Evolutionary conservation across 1,140 invertebrate genomes (phyloP), one percentile per base, ranked within the genome.

Genomic region (Bombyx mori): DNA sequence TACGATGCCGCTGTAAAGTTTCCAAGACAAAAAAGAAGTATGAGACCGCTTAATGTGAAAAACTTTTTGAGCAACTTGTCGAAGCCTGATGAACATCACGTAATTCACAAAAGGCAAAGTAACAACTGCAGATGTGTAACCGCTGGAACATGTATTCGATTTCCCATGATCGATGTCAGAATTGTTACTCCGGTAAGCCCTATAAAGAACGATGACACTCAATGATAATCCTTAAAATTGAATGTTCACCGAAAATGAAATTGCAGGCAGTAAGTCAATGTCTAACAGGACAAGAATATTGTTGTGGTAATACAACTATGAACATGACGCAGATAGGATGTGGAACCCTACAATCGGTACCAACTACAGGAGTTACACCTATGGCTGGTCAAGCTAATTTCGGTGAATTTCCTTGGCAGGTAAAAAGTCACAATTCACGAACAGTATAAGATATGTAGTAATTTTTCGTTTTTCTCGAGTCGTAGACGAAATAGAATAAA

Each of bases 401-500:
- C 50, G 90, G 90, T 53, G 88, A 90, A 71, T 91, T 87, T 69
- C 90, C 90, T 8, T 91, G 90, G 90, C 82, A 86, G 84, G 87
- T 88, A 61, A 55, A 42, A 35, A 35, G 26, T 35, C 26, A 35
- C 26, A 5, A 35, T 35, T 35, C 26, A 35, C 26, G 2, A 35
- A 35, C 26, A 35, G 26, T 1, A 35, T 35, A 35, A 5, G 2
- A 35, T 35, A n/a, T n/a, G n/a, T n/a, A 35, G 4, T 5, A 18
- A 35, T 35, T 35, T 35, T 35, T 35, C 26, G 26, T 35, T 35
- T 35, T 35, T 35, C 26, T 5, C 26, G 26, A 35, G 2, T 35
- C 4, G 26, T 35, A 35, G 26, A 35, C 26, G 26, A 35, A 35
- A 35, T 35, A 35, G 1, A 35, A 35, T 35, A 35, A 35, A 0